Evolutionary conservation across 2,797 vertebrate genomes (phyloP).

Genomic region (Arnoldichthys spilopterus): DNA sequence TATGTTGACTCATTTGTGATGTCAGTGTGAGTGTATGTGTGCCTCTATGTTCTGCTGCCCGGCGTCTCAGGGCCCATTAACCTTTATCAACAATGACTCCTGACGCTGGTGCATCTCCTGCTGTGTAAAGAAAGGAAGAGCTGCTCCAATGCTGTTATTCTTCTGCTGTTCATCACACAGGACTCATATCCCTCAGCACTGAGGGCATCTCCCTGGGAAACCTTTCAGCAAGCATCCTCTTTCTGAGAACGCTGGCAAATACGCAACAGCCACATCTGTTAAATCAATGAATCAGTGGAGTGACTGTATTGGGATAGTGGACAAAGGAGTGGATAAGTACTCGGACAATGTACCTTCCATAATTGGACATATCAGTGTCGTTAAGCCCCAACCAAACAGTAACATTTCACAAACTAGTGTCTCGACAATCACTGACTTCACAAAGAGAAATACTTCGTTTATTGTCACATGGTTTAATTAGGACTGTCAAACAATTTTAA

Average conservation of each 20-base stretch:
- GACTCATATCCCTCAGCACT: slow-evolving; percentile 48
- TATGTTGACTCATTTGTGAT: slow-evolving; percentile 58
- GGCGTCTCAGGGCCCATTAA: slow-evolving; percentile 71
- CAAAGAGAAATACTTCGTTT: neutral
- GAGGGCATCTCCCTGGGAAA: slow-evolving; percentile 59
- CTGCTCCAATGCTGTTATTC: slow-evolving; percentile 69
- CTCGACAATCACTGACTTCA: neutral
- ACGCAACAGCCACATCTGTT: neutral
- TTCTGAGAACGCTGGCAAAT: neutral
- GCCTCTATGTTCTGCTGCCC: slow-evolving; percentile 53
- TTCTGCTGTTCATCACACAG: slow-evolving; percentile 60
- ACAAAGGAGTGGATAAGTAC: neutral
- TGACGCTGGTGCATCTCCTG: slow-evolving; percentile 64
- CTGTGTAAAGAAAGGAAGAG: slow-evolving; percentile 67
- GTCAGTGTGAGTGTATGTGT: slow-evolving; percentile 43
- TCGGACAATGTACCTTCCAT: neutral
- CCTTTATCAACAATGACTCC: slow-evolving; percentile 74
- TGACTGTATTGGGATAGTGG: neutral
- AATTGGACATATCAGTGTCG: neutral
- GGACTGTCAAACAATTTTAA: too few relatives aligned
- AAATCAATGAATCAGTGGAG: neutral
- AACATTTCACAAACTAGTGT: neutral
- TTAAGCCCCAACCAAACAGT: neutral
- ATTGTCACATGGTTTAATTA: too few relatives aligned
- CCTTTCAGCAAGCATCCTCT: slow-evolving; percentile 44